Conservation (phyloP, 2,797 vertebrate species). For the Hapalemur alaotrensis region DNA sequence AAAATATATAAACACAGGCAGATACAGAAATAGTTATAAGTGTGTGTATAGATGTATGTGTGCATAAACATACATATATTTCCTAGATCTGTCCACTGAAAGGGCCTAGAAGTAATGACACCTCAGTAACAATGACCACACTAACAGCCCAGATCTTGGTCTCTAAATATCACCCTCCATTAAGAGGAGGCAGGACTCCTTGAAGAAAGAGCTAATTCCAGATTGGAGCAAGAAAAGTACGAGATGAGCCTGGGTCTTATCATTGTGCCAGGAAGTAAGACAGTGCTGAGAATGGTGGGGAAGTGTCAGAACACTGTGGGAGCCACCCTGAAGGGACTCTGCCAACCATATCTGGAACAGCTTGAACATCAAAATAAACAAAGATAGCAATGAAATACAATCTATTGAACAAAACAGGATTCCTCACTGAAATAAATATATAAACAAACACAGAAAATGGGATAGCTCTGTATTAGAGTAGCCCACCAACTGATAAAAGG, state of each 20-base stretch:
- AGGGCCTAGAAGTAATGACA: neutral
- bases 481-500: neutral
- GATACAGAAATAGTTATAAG: neutral
- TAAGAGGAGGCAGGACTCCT: neutral
- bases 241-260: neutral
- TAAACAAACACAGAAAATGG: neutral
- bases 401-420: neutral
- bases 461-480: neutral
- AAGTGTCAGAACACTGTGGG: neutral
- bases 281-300: neutral
- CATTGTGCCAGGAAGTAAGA: neutral
- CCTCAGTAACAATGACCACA: neutral
- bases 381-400: neutral
- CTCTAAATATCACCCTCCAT: constrained; percentile 1
- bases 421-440: neutral
- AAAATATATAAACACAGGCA: neutral
- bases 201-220: neutral
- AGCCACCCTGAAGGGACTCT: neutral
- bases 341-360: neutral
- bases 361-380: neutral
- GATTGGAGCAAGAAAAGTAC: neutral
- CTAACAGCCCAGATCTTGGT: neutral
- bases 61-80: neutral
- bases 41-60: neutral
- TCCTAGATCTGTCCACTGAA: neutral